These are phyloP conservation scores for Taenioides sp. DNA, from an alignment of 2,797 vertebrate species.

Conservation along the genomic window DNA sequence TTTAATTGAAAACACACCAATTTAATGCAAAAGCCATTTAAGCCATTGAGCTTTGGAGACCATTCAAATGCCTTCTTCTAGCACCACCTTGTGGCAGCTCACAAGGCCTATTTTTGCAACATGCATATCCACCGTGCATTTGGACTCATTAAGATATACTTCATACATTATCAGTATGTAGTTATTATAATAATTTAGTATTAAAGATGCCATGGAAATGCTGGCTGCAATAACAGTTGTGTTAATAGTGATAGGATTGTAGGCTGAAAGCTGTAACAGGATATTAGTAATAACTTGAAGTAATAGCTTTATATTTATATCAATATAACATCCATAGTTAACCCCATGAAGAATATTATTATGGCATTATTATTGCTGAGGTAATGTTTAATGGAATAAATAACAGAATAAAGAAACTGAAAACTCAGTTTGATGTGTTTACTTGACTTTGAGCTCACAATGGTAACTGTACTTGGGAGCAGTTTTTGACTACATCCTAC, in stretches of 20 bases:
- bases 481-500: background rate
- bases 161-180: background rate
- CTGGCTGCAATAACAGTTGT: background rate
- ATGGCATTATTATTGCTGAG: no score
- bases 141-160: background rate
- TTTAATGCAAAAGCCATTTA: constrained; percentile 19
- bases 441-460: background rate
- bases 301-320: background rate
- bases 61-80: constrained; percentile 73
- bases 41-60: constrained; percentile 38
- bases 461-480: background rate
- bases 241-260: background rate
- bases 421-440: background rate
- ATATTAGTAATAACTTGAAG: background rate
- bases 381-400: no score
- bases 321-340: background rate
- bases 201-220: background rate
- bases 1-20: constrained; percentile 18
- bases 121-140: background rate
- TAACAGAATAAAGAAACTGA: no score
- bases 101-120: constrained; percentile 21
- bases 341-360: no score
- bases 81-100: constrained; percentile 81
- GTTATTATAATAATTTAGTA: background rate
- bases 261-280: background rate